Evolutionary conservation across 2,888 invertebrate species (phyloP).

Genomic region (Apodemia mormo): DNA sequence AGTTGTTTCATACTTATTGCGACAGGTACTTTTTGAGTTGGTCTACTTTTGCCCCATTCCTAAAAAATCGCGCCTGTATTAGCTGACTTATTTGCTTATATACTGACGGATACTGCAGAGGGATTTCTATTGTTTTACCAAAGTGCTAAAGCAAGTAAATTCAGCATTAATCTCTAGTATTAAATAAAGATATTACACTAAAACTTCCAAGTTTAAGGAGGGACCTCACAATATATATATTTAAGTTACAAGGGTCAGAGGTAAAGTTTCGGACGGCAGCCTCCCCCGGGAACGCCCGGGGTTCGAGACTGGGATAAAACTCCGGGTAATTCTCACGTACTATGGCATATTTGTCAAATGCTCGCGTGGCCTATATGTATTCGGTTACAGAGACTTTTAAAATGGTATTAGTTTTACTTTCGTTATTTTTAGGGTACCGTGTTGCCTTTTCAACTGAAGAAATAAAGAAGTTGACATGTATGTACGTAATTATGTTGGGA

Average conservation of each 20-base stretch:
- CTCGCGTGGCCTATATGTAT: constrained; percentile 17
- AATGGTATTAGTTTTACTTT: constrained; percentile 11
- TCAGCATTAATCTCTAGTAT: background rate
- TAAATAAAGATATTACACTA: constrained; percentile 15
- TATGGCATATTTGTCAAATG: constrained; percentile 66
- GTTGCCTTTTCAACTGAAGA: too few relatives aligned
- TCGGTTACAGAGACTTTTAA: constrained; percentile 12
- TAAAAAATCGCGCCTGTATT: too few relatives aligned
- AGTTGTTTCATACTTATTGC: too few relatives aligned
- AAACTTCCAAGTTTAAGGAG: constrained; percentile 23
- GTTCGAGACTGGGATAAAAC: constrained; percentile 73
- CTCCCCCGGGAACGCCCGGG: constrained; percentile 60
- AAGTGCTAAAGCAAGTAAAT: background rate
- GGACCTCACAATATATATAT: constrained; percentile 40
- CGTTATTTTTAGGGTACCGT: background rate
- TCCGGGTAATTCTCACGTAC: constrained; percentile 78
- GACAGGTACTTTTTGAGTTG: too few relatives aligned
- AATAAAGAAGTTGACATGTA: too few relatives aligned
- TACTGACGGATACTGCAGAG: too few relatives aligned
- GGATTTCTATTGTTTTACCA: too few relatives aligned
- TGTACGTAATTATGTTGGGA: too few relatives aligned
- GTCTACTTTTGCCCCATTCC: too few relatives aligned
- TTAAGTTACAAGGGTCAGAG: constrained; percentile 63
- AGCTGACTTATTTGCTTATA: too few relatives aligned
- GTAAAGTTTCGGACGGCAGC: constrained; percentile 74